Conservation (phyloP, 2,113 vertebrate genomes). For the Scomber scombrus region DNA sequence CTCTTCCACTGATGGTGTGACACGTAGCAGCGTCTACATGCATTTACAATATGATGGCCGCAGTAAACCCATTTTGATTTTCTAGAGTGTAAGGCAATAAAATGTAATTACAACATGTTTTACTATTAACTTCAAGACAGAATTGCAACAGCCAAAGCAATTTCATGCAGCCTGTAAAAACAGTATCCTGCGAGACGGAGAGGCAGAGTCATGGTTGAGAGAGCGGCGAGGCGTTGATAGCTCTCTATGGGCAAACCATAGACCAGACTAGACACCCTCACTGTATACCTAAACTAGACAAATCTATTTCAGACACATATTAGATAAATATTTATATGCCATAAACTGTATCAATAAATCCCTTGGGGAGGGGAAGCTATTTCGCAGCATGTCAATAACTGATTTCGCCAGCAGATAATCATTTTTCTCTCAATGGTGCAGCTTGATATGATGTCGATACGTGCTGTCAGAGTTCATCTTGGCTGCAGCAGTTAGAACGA, state of each 20-base stretch:
- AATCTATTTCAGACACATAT: slow-evolving; percentile 95
- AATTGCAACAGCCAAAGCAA: slow-evolving; percentile 77
- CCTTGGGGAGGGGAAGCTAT: slow-evolving; percentile 88
- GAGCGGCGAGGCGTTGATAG: slow-evolving; percentile 85
- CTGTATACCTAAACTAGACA: slow-evolving; percentile 80
- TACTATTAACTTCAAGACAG: slow-evolving; percentile 78
- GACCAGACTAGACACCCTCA: slow-evolving; percentile 87
- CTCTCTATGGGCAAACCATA: slow-evolving; percentile 85
- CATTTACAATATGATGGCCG: slow-evolving; percentile 71
- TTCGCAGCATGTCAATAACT: slow-evolving; percentile 95
- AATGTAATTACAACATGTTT: slow-evolving; percentile 85
- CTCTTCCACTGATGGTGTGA: slow-evolving; percentile 41
- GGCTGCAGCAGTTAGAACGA: slow-evolving; percentile 63
- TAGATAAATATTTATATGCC: slow-evolving; percentile 99
- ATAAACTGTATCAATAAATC: slow-evolving; percentile 97
- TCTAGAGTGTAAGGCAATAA: slow-evolving; percentile 74
- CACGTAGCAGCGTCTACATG: slow-evolving; percentile 51
- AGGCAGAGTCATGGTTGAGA: slow-evolving; percentile 87
- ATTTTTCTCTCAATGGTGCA: slow-evolving; percentile 86
- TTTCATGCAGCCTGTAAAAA: slow-evolving; percentile 81
- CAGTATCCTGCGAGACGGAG: slow-evolving; percentile 64
- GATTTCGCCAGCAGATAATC: slow-evolving; percentile 97
- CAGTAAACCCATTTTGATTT: slow-evolving; percentile 75
- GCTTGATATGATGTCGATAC: slow-evolving; percentile 96
- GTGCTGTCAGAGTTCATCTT: slow-evolving; percentile 87